Conservation (phyloP, 2,888 invertebrate genomes). For the Luperina nickerlii region DNA sequence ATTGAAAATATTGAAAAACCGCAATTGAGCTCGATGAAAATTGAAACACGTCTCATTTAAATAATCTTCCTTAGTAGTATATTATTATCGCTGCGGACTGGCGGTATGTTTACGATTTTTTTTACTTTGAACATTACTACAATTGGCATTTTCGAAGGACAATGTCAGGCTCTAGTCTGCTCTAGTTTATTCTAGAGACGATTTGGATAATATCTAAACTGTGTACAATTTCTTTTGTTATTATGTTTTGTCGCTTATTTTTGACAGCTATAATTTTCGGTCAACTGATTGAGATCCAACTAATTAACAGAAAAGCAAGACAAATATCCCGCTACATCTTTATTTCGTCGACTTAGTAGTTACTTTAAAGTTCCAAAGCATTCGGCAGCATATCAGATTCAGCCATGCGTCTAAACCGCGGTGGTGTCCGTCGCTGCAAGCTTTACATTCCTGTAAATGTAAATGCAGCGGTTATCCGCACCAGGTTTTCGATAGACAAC, state of each 20-base stretch:
- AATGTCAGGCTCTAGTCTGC: neutral
- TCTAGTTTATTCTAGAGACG: neutral
- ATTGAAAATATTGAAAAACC: neutral
- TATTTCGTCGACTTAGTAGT: neutral
- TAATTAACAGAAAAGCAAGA: neutral
- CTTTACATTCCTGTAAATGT: neutral
- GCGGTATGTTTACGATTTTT: neutral
- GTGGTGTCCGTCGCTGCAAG: neutral
- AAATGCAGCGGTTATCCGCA: neutral
- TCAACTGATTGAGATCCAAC: too few species aligned
- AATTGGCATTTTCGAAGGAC: too few species aligned
- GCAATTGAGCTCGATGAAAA: neutral
- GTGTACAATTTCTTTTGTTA: neutral
- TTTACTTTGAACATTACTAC: too few species aligned
- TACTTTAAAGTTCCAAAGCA: neutral
- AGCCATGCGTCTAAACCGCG: neutral
- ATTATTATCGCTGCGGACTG: neutral
- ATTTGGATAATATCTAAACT: neutral
- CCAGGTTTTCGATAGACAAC: neutral
- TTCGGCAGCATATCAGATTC: neutral
- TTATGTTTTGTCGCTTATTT: neutral
- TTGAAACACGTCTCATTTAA: neutral
- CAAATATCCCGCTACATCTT: neutral
- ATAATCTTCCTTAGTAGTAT: neutral
- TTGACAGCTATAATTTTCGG: too few species aligned